Evolutionary conservation across 2,797 vertebrate genomes (phyloP).

Genomic region (Eleutherodactylus coqui): DNA sequence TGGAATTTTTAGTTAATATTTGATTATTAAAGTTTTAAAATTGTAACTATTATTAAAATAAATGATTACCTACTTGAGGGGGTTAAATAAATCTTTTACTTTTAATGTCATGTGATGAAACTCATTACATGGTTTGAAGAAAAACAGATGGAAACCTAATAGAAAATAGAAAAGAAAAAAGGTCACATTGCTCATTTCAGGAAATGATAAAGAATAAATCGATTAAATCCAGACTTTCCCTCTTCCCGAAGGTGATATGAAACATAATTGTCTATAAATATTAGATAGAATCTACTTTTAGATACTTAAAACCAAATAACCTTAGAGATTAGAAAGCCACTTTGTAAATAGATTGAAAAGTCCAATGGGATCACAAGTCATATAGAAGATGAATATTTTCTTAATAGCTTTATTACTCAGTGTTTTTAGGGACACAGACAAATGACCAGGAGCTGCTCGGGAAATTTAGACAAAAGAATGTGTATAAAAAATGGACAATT

Average conservation of each 20-base stretch:
- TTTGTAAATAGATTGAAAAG: constrained; percentile 45
- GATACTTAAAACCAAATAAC: constrained; percentile 48
- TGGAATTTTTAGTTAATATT: not conserved
- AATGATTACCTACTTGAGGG: not conserved
- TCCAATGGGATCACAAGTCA: constrained; percentile 25
- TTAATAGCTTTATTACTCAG: constrained; percentile 48
- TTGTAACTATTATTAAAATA: no score
- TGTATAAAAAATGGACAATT: constrained; percentile 9
- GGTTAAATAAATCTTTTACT: not conserved
- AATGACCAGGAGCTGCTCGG: constrained; percentile 1
- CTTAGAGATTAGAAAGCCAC: constrained; percentile 41
- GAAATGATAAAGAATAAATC: constrained; percentile 50
- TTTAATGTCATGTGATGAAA: constrained; percentile 23
- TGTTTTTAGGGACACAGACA: constrained; percentile 17
- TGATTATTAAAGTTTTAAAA: not conserved
- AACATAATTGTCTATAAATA: constrained; percentile 59
- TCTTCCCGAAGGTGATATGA: constrained; percentile 44
- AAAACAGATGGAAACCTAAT: constrained; percentile 20
- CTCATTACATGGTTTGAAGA: constrained; percentile 23
- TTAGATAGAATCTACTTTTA: constrained; percentile 55
- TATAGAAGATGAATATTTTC: constrained; percentile 29
- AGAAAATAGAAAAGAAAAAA: constrained; percentile 41
- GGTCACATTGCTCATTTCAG: constrained; percentile 37
- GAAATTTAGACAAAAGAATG: constrained; percentile 16
- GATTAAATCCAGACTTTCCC: constrained; percentile 40